Evolutionary conservation across 2,113 vertebrate species (phyloP), one percentile per base, ranked within the genome.

Genomic region (Catharus bicknelli): DNA sequence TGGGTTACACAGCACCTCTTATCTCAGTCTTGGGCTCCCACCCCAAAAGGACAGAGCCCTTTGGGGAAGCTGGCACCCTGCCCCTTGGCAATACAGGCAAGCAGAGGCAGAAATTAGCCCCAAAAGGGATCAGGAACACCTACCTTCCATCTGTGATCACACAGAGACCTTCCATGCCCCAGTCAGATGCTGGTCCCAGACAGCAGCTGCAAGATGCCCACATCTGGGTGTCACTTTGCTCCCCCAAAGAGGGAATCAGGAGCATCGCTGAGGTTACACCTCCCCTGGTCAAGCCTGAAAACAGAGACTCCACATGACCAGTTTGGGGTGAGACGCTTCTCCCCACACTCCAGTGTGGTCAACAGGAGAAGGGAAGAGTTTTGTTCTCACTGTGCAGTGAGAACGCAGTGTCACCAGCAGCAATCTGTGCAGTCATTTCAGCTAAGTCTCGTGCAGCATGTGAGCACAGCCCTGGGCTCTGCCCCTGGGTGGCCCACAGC

Each of bases 401-500:
- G 9, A 1, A 0, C 4, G 19, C 62, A 74, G 9, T 29, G 34
- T 4, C 77, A 23, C 20, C 54, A 70, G 77, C 29, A 77, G 51
- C 6, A 4, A 29, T 16, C 53, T 3, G 1, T 19, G 79, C 61
- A 72, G 59, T 1, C 0, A 0, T 63, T 50, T 42, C 66, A 54
- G 82, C 61, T 62, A 50, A 70, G 61, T 38, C 30, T n/a, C 0
- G 0, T 7, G 40, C 34, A 59, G 54, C 72, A 72, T 7, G 1
- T 23, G 42, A 51, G 48, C 81, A 63, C 50, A 61, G 69, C 38
- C 61, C 36, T 0, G 0, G 63, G 40, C 59, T 83, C 26, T 84
- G 47, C 42, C 82, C 38, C 36, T 70, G 82, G 88, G 92, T 91
- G 93, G 95, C 55, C 86, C 4, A 1, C 2, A 2, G 70, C 88